Conservation (phyloP, 2,888 invertebrate species). For the Pollenia amentaria region DNA sequence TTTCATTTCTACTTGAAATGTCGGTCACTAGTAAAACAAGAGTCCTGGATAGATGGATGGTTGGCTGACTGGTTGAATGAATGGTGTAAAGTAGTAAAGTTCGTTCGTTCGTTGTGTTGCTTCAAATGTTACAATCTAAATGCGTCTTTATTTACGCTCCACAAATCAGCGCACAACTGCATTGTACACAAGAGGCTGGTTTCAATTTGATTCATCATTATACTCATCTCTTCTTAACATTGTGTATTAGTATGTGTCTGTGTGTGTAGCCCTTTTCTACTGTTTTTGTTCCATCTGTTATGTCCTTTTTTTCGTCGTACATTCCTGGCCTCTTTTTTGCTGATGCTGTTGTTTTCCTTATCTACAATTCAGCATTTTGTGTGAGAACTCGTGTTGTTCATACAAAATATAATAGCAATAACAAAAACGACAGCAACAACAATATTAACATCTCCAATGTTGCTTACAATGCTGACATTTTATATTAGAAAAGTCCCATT, state of each 20-base stretch:
- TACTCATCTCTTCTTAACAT: constrained; percentile 10
- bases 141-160: constrained; percentile 72
- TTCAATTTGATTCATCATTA: constrained; percentile 49
- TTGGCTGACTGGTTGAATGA: constrained; percentile 49
- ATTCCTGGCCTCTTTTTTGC: constrained; percentile 38
- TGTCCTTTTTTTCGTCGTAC: constrained; percentile 30
- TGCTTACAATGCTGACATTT: constrained; percentile 41
- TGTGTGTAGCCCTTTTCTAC: not conserved
- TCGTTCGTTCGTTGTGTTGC: constrained; percentile 54
- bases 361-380: constrained; percentile 16
- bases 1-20: constrained; percentile 75
- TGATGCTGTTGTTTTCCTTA: constrained; percentile 40
- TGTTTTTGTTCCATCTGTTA: constrained; percentile 7
- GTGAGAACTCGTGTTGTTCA: not conserved
- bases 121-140: constrained; percentile 67
- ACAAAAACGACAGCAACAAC: not conserved
- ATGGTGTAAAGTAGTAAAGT: constrained; percentile 53
- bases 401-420: not conserved
- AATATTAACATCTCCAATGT: not conserved
- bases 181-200: constrained; percentile 66
- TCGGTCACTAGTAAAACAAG: constrained; percentile 75
- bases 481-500: constrained; percentile 35
- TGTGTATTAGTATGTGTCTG: not conserved
- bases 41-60: constrained; percentile 64
- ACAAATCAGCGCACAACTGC: constrained; percentile 72